Evolutionary conservation across 2,888 invertebrate genomes (phyloP).

Genomic region (Perdita meconis): DNA sequence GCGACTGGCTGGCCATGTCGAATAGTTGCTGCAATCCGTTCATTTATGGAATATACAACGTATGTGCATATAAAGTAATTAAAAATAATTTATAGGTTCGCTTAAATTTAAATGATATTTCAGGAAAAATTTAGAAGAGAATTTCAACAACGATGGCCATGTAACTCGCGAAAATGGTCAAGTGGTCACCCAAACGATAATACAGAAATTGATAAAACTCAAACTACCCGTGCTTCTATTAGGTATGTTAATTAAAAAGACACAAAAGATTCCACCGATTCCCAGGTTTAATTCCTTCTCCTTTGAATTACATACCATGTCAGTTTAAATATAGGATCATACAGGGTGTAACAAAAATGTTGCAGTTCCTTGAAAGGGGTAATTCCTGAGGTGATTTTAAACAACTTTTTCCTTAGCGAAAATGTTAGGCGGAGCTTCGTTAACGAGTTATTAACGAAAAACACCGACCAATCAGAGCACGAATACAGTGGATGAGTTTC

Average conservation of each 20-base stretch:
- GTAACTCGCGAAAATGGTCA: conserved; percentile 82
- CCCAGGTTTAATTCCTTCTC: too few species aligned
- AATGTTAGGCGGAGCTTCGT: too few species aligned
- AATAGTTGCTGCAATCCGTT: conserved; percentile 96
- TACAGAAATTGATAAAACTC: conserved; percentile 77
- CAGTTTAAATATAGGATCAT: too few species aligned
- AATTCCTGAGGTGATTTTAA: too few species aligned
- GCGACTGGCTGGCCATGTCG: conserved; percentile 95
- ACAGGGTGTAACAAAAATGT: too few species aligned
- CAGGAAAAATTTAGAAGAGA: conserved; percentile 93
- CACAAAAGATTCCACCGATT: not conserved
- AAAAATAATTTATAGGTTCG: not conserved
- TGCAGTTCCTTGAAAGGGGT: too few species aligned
- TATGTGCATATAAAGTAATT: conserved; percentile 85
- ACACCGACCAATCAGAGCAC: too few species aligned
- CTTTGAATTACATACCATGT: too few species aligned
- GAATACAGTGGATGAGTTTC: too few species aligned
- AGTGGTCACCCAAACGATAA: conserved; percentile 75
- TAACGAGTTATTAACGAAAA: too few species aligned
- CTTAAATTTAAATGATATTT: not conserved
- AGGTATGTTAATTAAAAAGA: too few species aligned
- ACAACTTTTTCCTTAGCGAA: too few species aligned
- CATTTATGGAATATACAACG: conserved; percentile 95
- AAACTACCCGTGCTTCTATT: conserved; percentile 74
- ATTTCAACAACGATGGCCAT: conserved; percentile 89